phyloP scores from a whole-genome alignment of 35 echinoderm and acorn worm species.

The Lytechinus variegatus region DNA sequence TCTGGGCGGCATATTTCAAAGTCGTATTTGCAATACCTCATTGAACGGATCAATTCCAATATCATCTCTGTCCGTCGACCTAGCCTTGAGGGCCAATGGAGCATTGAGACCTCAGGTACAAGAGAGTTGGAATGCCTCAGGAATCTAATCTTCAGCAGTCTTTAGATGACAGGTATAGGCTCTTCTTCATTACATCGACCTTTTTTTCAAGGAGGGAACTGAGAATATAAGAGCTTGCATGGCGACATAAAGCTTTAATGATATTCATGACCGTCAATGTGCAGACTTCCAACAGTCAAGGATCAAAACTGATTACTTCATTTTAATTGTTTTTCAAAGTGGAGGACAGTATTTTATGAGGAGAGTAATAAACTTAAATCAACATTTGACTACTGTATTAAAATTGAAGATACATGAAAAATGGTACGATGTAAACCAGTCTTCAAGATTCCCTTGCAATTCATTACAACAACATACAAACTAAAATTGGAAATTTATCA shows the following conservation, averaged over 20 bases:
- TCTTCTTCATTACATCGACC: not conserved
- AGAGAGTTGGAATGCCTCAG: not conserved
- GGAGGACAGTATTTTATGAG: too few relatives aligned
- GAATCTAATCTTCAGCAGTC: not conserved
- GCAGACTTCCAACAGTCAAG: not conserved
- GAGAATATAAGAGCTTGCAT: not conserved
- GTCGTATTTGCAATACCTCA: not conserved
- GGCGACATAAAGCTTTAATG: not conserved
- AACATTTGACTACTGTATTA: too few relatives aligned
- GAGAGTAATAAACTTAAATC: too few relatives aligned
- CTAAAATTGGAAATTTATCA: not conserved
- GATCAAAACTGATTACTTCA: not conserved
- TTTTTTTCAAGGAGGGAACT: not conserved
- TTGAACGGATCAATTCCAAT: slow-evolving; percentile 5
- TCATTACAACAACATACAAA: too few relatives aligned
- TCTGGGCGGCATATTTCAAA: not conserved
- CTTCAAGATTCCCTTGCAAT: too few relatives aligned
- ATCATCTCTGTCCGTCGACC: not conserved
- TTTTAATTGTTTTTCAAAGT: too few relatives aligned
- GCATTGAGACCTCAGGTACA: not conserved
- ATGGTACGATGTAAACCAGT: too few relatives aligned
- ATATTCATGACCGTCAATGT: not conserved
- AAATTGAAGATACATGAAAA: too few relatives aligned
- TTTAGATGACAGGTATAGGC: not conserved
- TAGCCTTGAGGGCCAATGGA: not conserved